Evolutionary conservation across 2,888 invertebrate species (phyloP).

Genomic region (Caprella mutica): DNA sequence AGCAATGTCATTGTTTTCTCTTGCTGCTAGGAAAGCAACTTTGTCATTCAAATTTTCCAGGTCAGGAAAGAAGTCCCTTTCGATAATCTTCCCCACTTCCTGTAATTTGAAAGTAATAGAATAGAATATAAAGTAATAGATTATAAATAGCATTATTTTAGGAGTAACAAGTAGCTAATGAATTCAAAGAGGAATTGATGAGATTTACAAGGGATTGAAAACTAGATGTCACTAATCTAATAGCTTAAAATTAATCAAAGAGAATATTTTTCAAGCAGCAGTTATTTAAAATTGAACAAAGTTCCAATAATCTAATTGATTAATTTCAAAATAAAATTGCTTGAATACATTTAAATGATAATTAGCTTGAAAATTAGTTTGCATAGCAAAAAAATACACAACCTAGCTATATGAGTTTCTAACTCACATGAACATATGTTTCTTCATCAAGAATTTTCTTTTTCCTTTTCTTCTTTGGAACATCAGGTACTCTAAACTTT

Average conservation of each 20-base stretch:
- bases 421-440: slow-evolving; percentile 60
- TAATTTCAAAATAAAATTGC: neutral
- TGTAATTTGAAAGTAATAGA: neutral
- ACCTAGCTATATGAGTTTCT: neutral
- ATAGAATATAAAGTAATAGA: neutral
- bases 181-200: too few relatives aligned
- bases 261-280: too few relatives aligned
- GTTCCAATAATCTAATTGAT: neutral
- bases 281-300: neutral
- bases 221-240: too few relatives aligned
- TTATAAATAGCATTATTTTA: neutral
- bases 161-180: neutral
- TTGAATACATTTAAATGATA: neutral
- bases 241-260: too few relatives aligned
- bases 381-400: neutral
- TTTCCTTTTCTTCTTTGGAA: slow-evolving; percentile 42
- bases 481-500: too few relatives aligned
- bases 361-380: neutral
- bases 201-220: too few relatives aligned
- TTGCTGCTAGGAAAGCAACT: slow-evolving; percentile 81
- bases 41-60: slow-evolving; percentile 81
- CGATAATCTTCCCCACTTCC: slow-evolving; percentile 82
- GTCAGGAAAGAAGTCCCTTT: slow-evolving; percentile 95
- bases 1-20: slow-evolving; percentile 75
- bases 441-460: slow-evolving; percentile 68